These are phyloP conservation scores for Phyllopteryx taeniolatus DNA, from an alignment of 2,113 vertebrate genomes.

Conservation along the genomic window DNA sequence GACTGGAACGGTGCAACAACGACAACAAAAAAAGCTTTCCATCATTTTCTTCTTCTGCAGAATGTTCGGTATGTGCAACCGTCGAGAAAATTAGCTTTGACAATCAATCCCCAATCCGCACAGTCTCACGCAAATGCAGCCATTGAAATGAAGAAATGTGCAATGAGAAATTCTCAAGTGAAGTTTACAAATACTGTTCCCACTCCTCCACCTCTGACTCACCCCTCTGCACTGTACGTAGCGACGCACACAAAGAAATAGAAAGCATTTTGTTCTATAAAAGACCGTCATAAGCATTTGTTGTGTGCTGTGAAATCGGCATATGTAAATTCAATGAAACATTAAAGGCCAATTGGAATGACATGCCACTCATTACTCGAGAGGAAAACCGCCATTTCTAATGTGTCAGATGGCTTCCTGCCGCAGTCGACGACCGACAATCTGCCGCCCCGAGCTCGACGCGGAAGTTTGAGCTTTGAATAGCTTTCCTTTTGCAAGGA, in stretches of 20 bases:
- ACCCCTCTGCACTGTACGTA: conserved; percentile 6
- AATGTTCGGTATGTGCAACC: conserved; percentile 35
- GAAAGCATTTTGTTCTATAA: not conserved
- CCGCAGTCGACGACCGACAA: conserved; percentile 24
- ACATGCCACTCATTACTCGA: conserved; percentile 37
- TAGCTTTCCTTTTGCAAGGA: not conserved
- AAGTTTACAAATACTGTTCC: conserved; percentile 40
- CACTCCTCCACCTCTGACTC: not conserved
- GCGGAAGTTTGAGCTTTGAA: conserved; percentile 10
- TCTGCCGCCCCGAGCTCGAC: conserved; percentile 12
- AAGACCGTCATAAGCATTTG: not conserved
- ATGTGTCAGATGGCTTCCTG: conserved; percentile 36
- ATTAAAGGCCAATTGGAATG: conserved; percentile 32
- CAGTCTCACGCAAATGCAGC: conserved; percentile 30
- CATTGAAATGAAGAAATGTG: conserved; percentile 49
- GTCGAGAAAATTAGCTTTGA: conserved; percentile 32
- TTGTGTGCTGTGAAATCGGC: not conserved
- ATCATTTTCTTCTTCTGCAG: conserved; percentile 14
- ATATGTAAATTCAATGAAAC: conserved; percentile 11
- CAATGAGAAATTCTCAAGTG: conserved; percentile 40
- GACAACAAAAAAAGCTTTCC: not conserved
- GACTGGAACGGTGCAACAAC: not conserved
- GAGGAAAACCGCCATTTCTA: conserved; percentile 22
- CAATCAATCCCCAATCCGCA: conserved; percentile 15
- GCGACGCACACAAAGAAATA: conserved; percentile 1